A percentile compares a stretch with the other conserved stretches of the same genome.
Evolutionary conservation across 2,888 invertebrate genomes (phyloP).

Genomic region (Orchesella flavescens): DNA sequence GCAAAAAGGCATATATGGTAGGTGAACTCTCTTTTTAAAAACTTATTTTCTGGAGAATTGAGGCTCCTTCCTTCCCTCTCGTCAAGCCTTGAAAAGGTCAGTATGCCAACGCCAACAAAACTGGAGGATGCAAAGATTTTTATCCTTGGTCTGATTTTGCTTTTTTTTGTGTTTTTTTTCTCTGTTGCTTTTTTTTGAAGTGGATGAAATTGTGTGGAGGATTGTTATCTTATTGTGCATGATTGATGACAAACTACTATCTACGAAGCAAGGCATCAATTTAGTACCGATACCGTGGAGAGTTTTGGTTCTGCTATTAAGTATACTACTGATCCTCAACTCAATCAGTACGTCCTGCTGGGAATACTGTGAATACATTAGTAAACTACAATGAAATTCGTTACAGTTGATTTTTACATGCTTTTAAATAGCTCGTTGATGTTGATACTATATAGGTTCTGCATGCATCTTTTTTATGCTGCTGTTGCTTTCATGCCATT

Average conservation of each 20-base stretch:
- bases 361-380: no score
- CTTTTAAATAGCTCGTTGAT: no score
- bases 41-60: constrained; percentile 4
- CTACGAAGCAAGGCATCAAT: no score
- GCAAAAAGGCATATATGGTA: neutral
- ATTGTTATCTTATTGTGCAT: neutral
- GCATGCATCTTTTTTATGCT: no score
- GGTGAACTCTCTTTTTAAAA: neutral
- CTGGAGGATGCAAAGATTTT: neutral
- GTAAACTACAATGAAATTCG: no score
- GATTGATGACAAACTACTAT: constrained; percentile 14
- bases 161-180: neutral
- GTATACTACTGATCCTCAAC: no score
- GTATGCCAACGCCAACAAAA: constrained; percentile 5
- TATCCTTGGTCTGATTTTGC: constrained; percentile 26
- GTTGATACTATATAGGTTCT: no score
- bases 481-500: no score
- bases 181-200: neutral
- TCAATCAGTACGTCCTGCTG: no score
- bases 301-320: no score
- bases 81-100: constrained; percentile 51
- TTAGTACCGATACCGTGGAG: no score
- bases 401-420: no score
- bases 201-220: neutral
- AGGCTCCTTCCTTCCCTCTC: neutral